Conservation (phyloP, 2,797 vertebrate species). For the Lophotriccus pileatus region DNA sequence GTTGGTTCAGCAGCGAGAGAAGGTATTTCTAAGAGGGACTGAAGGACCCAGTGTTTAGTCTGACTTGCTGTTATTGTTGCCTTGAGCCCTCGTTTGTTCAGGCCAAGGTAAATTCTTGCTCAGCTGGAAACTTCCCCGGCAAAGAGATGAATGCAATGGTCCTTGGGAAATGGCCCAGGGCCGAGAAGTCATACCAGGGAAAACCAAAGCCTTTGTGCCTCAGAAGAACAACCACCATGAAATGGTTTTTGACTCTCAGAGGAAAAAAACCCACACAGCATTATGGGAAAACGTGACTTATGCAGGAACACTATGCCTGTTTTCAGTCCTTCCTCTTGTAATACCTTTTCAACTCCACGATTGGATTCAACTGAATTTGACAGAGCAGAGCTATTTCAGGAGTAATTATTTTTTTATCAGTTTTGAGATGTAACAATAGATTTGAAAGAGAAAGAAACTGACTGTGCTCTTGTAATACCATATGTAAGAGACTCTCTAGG, state of each 20-base stretch:
- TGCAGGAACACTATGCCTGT: background rate
- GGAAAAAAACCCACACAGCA: background rate
- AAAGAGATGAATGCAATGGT: background rate
- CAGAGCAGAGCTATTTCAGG: background rate
- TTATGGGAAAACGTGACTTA: background rate
- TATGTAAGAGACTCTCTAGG: background rate
- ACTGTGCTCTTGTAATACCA: background rate
- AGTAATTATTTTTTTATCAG: background rate
- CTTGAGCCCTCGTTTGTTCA: background rate
- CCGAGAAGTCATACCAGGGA: background rate
- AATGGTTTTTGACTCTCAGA: background rate
- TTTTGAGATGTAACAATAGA: background rate
- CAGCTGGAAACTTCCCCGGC: conserved; percentile 41
- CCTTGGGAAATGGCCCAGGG: conserved; percentile 42
- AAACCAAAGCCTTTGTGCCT: conserved; percentile 27
- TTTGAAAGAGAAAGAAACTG: background rate
- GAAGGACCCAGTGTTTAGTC: background rate
- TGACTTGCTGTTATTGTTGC: background rate
- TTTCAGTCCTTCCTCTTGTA: background rate
- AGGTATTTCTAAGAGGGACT: background rate
- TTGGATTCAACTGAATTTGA: background rate
- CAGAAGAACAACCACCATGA: background rate
- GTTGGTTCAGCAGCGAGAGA: background rate
- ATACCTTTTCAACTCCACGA: background rate
- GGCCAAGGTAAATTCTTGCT: conserved; percentile 49